These are phyloP conservation scores for Sylvietta virens DNA, from an alignment of 2,113 vertebrate genomes.

Conservation along the genomic window DNA sequence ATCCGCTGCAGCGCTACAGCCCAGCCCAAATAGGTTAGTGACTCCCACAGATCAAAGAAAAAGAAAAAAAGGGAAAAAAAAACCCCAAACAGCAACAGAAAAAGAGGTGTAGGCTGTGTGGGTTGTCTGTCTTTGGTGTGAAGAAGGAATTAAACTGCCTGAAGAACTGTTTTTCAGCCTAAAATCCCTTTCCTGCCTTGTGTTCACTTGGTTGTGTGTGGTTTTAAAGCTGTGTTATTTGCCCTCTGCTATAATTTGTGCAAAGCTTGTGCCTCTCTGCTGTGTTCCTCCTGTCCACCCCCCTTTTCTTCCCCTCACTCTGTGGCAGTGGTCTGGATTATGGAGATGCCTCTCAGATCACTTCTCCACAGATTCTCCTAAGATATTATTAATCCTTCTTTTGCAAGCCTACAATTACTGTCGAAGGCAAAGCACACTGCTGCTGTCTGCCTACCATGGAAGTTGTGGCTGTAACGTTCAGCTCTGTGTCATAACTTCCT, in stretches of 20 bases:
- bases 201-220: neutral
- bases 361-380: neutral
- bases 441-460: neutral
- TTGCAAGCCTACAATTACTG: conserved; percentile 12
- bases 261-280: neutral
- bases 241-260: neutral
- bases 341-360: neutral
- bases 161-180: neutral
- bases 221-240: neutral
- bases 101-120: neutral
- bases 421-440: neutral
- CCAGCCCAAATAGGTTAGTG: neutral
- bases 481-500: conserved; percentile 14
- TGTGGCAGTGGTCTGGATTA: neutral
- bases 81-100: neutral
- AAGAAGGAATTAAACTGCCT: neutral
- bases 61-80: too few species aligned
- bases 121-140: neutral
- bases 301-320: neutral
- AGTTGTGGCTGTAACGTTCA: neutral
- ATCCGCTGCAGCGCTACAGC: neutral
- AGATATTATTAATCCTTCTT: neutral
- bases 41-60: neutral
- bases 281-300: neutral
- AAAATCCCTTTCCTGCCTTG: neutral